phyloP scores from a whole-genome alignment of 2,888 invertebrate species.

The Acanthoscelides obtectus region DNA sequence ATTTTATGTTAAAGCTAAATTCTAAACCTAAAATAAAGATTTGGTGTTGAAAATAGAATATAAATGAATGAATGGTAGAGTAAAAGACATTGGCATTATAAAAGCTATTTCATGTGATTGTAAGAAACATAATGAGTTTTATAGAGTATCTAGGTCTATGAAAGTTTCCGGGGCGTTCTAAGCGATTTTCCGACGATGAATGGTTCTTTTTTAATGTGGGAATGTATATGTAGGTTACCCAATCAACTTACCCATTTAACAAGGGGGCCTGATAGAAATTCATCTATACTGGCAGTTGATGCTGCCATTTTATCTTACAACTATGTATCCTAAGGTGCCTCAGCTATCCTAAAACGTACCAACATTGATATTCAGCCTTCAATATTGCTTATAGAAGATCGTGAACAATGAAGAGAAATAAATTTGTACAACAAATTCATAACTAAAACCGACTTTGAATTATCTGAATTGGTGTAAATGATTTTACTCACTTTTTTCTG shows the following conservation, averaged over 20 bases:
- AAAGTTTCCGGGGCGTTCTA: not conserved
- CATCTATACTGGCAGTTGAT: slow-evolving; percentile 71
- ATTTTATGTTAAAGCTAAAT: no score
- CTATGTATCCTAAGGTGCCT: not conserved
- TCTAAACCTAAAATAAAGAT: no score
- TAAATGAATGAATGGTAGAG: no score
- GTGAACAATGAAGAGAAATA: not conserved
- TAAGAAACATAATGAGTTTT: no score
- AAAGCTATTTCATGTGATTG: no score
- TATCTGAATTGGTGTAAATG: not conserved
- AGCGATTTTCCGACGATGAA: not conserved
- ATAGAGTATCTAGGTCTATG: not conserved
- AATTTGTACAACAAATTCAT: not conserved
- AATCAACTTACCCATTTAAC: slow-evolving; percentile 74
- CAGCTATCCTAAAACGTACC: not conserved
- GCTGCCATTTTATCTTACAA: slow-evolving; percentile 47
- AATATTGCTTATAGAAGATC: not conserved
- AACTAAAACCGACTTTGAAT: not conserved
- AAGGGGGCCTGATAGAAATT: slow-evolving; percentile 77
- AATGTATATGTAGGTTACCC: not conserved
- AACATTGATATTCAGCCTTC: not conserved
- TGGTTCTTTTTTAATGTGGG: not conserved
- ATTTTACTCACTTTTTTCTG: not conserved
- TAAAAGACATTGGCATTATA: no score
- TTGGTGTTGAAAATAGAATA: no score